Percentiles rank a stretch among this genome's conserved stretches.
phyloP scores from a whole-genome alignment of 2,113 vertebrate species.

The Stigmatopora nigra region DNA sequence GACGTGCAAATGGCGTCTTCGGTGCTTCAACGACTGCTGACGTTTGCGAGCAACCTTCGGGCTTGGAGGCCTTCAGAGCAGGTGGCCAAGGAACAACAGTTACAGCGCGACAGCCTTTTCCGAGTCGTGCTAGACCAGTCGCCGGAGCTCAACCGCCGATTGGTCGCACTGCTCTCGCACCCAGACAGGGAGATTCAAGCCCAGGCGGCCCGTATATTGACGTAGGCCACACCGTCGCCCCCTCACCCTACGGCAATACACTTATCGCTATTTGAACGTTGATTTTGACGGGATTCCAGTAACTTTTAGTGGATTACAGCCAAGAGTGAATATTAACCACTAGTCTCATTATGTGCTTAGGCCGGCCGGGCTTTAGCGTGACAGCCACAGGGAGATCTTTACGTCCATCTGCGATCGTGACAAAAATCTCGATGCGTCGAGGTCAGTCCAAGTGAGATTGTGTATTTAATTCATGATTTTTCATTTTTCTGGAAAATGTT shows the following conservation, averaged over 20 bases:
- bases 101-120: conserved; percentile 75
- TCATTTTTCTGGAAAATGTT: conserved; percentile 50
- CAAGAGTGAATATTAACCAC: conserved; percentile 26
- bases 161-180: conserved; percentile 75
- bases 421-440: conserved; percentile 1
- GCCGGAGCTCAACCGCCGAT: conserved; percentile 70
- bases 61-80: conserved; percentile 58
- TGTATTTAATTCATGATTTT: conserved; percentile 32
- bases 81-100: conserved; percentile 63
- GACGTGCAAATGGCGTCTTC: conserved; percentile 68
- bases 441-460: conserved; percentile 20
- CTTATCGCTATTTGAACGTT: neutral
- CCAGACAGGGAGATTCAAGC: conserved; percentile 77
- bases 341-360: conserved; percentile 21
- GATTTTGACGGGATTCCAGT: conserved; percentile 5
- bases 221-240: conserved; percentile 34
- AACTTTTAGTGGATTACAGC: conserved; percentile 5
- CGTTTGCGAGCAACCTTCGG: conserved; percentile 78
- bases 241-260: neutral
- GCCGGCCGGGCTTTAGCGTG: neutral
- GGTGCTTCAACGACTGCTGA: conserved; percentile 79
- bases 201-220: conserved; percentile 77
- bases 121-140: conserved; percentile 73
- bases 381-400: conserved; percentile 23
- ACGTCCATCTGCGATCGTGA: conserved; percentile 7